A percentile compares a stretch with the other conserved stretches of the same genome.
Evolutionary conservation across 2,113 vertebrate genomes (phyloP).

Genomic region (Actenoides hombroni): DNA sequence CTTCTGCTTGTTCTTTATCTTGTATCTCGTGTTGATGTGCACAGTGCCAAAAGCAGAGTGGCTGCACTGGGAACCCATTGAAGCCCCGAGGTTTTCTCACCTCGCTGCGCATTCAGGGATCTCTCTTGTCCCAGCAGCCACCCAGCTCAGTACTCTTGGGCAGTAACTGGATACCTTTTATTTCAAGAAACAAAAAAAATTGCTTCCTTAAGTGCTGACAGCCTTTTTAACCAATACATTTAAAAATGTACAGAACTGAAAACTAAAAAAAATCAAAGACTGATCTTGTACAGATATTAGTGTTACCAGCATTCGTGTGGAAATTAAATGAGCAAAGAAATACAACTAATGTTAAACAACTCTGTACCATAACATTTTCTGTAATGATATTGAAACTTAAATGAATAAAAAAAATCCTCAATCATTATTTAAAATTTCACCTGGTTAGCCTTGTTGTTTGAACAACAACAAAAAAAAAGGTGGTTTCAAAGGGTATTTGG

Average conservation of each 20-base stretch:
- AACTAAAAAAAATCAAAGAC: conserved; percentile 86
- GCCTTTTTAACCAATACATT: conserved; percentile 99
- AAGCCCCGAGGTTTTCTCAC: conserved; percentile 71
- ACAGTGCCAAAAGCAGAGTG: conserved; percentile 93
- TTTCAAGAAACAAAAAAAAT: conserved; percentile 89
- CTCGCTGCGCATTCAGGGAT: conserved; percentile 77
- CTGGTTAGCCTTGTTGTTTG: conserved; percentile 71
- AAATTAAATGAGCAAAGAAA: conserved; percentile 97
- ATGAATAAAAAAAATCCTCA: conserved; percentile 98
- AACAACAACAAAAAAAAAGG: neutral
- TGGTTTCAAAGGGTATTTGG: neutral
- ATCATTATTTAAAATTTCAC: conserved; percentile 95
- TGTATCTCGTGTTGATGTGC: conserved; percentile 99
- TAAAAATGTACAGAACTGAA: conserved; percentile 98
- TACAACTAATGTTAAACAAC: conserved; percentile 96
- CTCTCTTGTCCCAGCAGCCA: conserved; percentile 82
- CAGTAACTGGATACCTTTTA: conserved; percentile 92
- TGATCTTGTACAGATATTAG: conserved; percentile 99
- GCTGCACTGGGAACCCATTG: conserved; percentile 72
- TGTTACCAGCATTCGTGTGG: conserved; percentile 99
- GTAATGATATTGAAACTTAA: conserved; percentile 99
- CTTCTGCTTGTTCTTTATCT: conserved; percentile 99
- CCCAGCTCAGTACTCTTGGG: conserved; percentile 86
- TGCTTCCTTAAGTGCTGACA: conserved; percentile 99
- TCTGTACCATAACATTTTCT: conserved; percentile 99